Evolutionary conservation across 2,797 vertebrate species (phyloP).

Genomic region (Labeo calbasu): DNA sequence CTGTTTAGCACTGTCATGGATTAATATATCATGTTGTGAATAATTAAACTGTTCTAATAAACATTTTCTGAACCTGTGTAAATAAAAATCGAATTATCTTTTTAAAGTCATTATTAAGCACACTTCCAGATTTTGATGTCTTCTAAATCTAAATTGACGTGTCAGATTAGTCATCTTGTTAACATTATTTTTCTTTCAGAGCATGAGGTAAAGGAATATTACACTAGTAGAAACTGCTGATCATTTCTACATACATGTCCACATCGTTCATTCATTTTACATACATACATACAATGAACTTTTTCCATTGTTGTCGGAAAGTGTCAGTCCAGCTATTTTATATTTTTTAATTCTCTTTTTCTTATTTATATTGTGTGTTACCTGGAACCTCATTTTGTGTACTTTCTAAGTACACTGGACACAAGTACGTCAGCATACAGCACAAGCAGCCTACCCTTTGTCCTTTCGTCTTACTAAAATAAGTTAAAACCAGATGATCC

Average conservation of each 20-base stretch:
- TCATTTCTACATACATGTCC: background rate
- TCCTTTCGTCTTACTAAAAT: slow-evolving; percentile 31
- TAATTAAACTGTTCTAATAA: slow-evolving; percentile 46
- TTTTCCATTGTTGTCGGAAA: background rate
- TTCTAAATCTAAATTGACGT: background rate
- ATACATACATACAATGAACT: background rate
- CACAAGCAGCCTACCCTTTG: slow-evolving; percentile 20
- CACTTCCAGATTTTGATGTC: background rate
- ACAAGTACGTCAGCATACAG: background rate
- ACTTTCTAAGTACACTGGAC: slow-evolving; percentile 15
- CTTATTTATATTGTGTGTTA: background rate
- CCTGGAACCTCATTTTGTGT: background rate
- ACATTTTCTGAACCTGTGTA: slow-evolving; percentile 20
- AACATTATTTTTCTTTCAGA: background rate
- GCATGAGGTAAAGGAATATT: background rate
- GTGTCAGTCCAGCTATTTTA: background rate
- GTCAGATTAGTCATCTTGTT: background rate
- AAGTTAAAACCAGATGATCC: slow-evolving; percentile 34
- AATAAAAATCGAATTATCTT: slow-evolving; percentile 3
- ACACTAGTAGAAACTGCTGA: background rate
- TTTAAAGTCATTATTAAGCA: background rate
- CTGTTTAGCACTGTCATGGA: slow-evolving; percentile 16
- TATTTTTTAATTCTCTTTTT: background rate
- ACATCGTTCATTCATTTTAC: background rate
- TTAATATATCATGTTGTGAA: slow-evolving; percentile 38